Percentiles rank a stretch among this genome's conserved stretches.
Evolutionary conservation across 2,888 invertebrate genomes (phyloP).

Genomic region (Pemphredon lugubris): DNA sequence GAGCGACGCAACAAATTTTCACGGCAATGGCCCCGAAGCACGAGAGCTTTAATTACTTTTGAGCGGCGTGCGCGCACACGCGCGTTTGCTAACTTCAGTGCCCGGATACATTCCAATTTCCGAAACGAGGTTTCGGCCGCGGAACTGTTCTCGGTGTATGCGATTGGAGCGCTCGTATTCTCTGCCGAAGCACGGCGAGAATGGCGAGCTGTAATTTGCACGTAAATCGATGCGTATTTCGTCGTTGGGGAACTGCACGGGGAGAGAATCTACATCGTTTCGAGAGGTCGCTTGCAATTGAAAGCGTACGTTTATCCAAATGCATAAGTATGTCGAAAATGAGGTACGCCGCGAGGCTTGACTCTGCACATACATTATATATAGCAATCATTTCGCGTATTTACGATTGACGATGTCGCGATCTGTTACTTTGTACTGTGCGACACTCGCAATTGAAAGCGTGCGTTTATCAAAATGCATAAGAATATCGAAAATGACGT

Average conservation of each 20-base stretch:
- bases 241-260: slow-evolving; percentile 20
- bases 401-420: no score
- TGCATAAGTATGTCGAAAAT: no score
- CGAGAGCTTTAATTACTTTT: slow-evolving; percentile 57
- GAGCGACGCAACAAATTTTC: slow-evolving; percentile 40
- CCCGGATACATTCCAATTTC: slow-evolving; percentile 56
- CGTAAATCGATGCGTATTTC: slow-evolving; percentile 59
- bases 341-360: no score
- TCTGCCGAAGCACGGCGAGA: slow-evolving; percentile 7
- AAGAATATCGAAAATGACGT: no score
- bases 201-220: slow-evolving; percentile 55
- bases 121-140: slow-evolving; percentile 51
- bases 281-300: slow-evolving; percentile 10
- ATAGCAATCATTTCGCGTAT: no score
- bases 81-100: slow-evolving; percentile 26
- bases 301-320: no score
- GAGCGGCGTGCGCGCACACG: slow-evolving; percentile 15
- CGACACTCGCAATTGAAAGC: slow-evolving; percentile 35
- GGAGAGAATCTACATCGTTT: slow-evolving; percentile 13
- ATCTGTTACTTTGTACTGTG: no score
- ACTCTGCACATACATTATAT: no score
- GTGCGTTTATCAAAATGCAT: no score
- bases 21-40: slow-evolving; percentile 47
- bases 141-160: slow-evolving; percentile 34
- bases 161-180: slow-evolving; percentile 41